Conservation (phyloP, 2,888 invertebrate genomes). For the Malachius bipustulatus region DNA sequence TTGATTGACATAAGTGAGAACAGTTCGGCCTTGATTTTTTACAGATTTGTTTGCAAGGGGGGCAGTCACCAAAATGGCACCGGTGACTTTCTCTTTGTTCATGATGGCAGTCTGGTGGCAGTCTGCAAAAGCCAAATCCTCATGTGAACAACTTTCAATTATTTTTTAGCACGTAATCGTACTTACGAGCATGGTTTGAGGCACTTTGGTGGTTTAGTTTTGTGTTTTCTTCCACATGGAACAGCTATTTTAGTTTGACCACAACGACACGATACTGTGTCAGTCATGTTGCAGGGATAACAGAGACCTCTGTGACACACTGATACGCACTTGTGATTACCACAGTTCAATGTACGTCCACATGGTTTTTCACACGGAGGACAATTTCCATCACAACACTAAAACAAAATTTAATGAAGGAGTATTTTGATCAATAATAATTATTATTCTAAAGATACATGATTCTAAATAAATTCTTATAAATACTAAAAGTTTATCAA, state of each 20-base stretch:
- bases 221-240: slow-evolving; percentile 73
- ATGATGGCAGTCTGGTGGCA: slow-evolving; percentile 79
- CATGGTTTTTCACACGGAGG: slow-evolving; percentile 76
- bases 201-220: slow-evolving; percentile 71
- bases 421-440: no score
- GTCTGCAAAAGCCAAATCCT: slow-evolving; percentile 32
- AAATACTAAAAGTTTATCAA: no score
- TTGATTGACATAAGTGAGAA: slow-evolving; percentile 54
- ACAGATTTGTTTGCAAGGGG: slow-evolving; percentile 70
- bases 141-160: background rate
- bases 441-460: slow-evolving; percentile 9
- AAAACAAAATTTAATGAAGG: no score
- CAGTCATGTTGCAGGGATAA: slow-evolving; percentile 68
- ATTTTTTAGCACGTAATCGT: slow-evolving; percentile 1
- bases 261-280: slow-evolving; percentile 67
- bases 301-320: slow-evolving; percentile 75
- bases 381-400: slow-evolving; percentile 79
- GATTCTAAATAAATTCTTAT: slow-evolving; percentile 2
- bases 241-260: slow-evolving; percentile 65
- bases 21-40: slow-evolving; percentile 45
- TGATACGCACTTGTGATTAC: slow-evolving; percentile 74
- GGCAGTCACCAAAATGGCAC: slow-evolving; percentile 77
- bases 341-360: slow-evolving; percentile 69
- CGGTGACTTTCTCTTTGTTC: slow-evolving; percentile 54
- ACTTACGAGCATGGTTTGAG: slow-evolving; percentile 54